These are phyloP conservation scores for Ctenomys sociabilis DNA, from an alignment of 2,113 vertebrate species.

Conservation along the genomic window DNA sequence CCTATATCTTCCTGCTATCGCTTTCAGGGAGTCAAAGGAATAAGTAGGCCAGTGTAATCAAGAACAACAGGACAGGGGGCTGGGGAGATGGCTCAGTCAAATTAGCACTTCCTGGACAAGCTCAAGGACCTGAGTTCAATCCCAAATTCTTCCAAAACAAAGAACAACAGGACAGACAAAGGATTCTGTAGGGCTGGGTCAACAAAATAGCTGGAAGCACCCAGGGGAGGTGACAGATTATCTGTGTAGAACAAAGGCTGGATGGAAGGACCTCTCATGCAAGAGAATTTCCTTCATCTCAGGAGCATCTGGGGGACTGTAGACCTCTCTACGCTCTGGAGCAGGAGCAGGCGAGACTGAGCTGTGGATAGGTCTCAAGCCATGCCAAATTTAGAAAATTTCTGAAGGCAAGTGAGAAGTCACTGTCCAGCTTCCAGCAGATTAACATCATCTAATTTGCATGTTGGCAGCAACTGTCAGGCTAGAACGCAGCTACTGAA, in stretches of 20 bases:
- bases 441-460: neutral
- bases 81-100: too few species aligned
- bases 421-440: neutral
- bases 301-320: neutral
- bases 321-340: neutral
- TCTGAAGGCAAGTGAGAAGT: neutral
- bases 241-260: neutral
- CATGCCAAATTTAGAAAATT: neutral
- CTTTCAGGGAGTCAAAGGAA: neutral
- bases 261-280: neutral
- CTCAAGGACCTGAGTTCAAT: too few species aligned
- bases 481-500: neutral
- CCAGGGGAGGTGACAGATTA: neutral
- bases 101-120: too few species aligned
- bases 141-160: too few species aligned
- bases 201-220: neutral
- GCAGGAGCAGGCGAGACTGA: neutral
- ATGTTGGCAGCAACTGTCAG: neutral
- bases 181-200: neutral
- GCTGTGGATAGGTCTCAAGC: accelerated
- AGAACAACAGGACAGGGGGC: neutral
- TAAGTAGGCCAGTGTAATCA: neutral
- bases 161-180: neutral
- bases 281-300: neutral
- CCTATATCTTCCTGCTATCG: neutral